Base-by-base conservation (phyloP, 2,888 invertebrate genomes). In the Hymenopus coronatus region DNA sequence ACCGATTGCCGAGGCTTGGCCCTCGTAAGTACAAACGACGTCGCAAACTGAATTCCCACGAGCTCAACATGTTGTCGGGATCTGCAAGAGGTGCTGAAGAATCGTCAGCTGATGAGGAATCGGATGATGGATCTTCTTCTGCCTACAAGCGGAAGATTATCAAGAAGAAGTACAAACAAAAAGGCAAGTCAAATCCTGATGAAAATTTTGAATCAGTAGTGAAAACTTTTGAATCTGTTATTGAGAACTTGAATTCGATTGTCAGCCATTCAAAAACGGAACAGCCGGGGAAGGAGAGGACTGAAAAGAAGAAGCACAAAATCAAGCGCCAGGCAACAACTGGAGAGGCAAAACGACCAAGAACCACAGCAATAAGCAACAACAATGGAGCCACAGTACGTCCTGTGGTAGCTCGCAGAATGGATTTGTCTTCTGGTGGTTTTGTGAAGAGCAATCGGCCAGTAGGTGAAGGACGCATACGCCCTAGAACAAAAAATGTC, bases 21-120 rank as follows among this genome's bases (percentile, higher is more conserved):
- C 96, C 96, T 0, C 94, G 97, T 2, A 97, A 97, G 92, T 97
- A 97, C 93, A 97, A 97, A 92, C 95, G 97, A 0, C 94, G 97
- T 88, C 95, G 97, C 91, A 97, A 97, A 93, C 92, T 97, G 28
- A 97, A 96, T 92, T 94, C 95, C 0, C 95, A 95, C 91, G 96
- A 96, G 91, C 88, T 91, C 28, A 90, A 91, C 1, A 92, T 92
- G 28, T 92, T 28, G 92, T 46, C 88, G 9, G 92, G 93, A 46
- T 92, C 93, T 15, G 93, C 83, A 82, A 27, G 84, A 84, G n/a
- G 83, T 6, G 83, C 89, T 28, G 85, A 28, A 33, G 92, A 93
- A 20, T 93, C 91, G 91, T 89, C 92, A 91, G 89, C 92, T 91
- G 89, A 91, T 90, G 40, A 90, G 89, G 88, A 90, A 90, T 89